These are phyloP conservation scores for Vimba vimba DNA, from an alignment of 2,113 vertebrate genomes.

Conservation along the genomic window DNA sequence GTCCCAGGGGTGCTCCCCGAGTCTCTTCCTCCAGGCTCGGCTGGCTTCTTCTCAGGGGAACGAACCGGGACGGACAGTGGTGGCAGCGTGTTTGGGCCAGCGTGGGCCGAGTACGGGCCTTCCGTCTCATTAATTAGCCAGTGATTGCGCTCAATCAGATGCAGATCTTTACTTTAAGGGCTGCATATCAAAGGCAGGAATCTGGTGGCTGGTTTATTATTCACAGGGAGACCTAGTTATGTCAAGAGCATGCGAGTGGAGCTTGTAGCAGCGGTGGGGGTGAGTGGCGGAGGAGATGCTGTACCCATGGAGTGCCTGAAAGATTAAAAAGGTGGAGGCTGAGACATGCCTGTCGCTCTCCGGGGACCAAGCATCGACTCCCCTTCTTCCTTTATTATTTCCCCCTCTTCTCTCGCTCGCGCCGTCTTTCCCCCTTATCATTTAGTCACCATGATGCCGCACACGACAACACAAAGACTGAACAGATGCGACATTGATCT, in stretches of 20 bases:
- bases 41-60: conserved; percentile 7
- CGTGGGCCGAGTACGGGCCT: conserved; percentile 6
- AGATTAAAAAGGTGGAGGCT: conserved; percentile 55
- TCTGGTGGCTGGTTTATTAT: conserved; percentile 63
- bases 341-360: conserved; percentile 36
- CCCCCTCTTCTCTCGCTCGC: not conserved
- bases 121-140: conserved; percentile 64
- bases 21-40: conserved; percentile 3
- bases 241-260: conserved; percentile 62
- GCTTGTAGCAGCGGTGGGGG: conserved; percentile 23
- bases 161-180: conserved; percentile 55
- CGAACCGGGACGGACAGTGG: not conserved
- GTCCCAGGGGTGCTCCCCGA: conserved; percentile 13
- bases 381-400: conserved; percentile 16
- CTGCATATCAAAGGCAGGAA: conserved; percentile 60
- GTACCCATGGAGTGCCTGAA: conserved; percentile 47
- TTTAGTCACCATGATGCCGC: not conserved
- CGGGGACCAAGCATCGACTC: conserved; percentile 14
- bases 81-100: not conserved
- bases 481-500: conserved; percentile 47
- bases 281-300: conserved; percentile 42
- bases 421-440: not conserved
- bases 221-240: conserved; percentile 70
- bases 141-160: conserved; percentile 49
- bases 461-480: conserved; percentile 36